Percentiles rank a stretch among this genome's conserved stretches.
phyloP scores from a whole-genome alignment of 2,888 invertebrate genomes.

The Prosopocoilus inquinatus region DNA sequence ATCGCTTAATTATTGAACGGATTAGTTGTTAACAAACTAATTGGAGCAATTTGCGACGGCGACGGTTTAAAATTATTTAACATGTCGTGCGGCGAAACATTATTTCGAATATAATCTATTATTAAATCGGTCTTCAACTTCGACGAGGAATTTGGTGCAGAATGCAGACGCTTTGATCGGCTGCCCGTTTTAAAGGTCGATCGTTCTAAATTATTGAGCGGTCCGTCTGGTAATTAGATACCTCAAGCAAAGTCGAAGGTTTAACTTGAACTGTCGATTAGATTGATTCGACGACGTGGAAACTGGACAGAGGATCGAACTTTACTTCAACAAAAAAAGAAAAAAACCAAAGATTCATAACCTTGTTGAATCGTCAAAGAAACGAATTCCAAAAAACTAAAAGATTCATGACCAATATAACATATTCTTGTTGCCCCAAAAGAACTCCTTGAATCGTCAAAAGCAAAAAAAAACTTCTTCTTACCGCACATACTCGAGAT shows the following conservation, averaged over 20 bases:
- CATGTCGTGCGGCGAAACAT: background rate
- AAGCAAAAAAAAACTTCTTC: no score
- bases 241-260: constrained; percentile 14
- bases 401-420: no score
- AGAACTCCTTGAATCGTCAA: no score
- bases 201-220: background rate
- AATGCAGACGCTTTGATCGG: background rate
- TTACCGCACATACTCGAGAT: no score
- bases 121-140: background rate
- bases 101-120: background rate
- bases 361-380: no score
- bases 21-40: background rate
- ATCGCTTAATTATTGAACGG: no score
- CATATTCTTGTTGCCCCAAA: no score
- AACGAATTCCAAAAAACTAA: no score
- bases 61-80: background rate
- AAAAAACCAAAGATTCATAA: no score
- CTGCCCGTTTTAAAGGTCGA: background rate
- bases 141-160: background rate
- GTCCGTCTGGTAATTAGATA: constrained; percentile 17
- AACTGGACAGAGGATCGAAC: background rate
- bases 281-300: constrained; percentile 17
- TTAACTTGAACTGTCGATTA: constrained; percentile 11
- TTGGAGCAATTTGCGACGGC: background rate
- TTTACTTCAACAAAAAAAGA: no score